These are phyloP conservation scores for Albula glossodonta DNA, from an alignment of 2,113 vertebrate species.

Conservation along the genomic window DNA sequence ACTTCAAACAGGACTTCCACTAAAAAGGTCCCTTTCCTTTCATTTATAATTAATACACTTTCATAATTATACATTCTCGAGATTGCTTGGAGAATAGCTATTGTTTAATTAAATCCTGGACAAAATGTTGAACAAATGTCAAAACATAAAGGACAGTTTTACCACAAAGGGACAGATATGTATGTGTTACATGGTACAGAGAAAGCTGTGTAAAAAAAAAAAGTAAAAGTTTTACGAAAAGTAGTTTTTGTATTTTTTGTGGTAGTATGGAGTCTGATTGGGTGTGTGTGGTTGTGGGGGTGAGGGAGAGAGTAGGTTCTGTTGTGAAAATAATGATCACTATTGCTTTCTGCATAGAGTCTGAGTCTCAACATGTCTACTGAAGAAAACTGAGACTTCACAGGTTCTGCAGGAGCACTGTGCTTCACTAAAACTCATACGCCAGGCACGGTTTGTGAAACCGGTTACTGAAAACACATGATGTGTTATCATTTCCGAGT, in stretches of 20 bases:
- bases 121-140: too few relatives aligned
- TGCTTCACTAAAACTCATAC: neutral
- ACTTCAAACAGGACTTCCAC: too few relatives aligned
- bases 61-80: too few relatives aligned
- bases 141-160: neutral
- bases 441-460: neutral
- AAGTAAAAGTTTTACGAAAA: too few relatives aligned
- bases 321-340: neutral
- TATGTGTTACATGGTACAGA: neutral
- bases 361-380: neutral
- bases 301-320: conserved; percentile 3
- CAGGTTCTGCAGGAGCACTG: neutral
- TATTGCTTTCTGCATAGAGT: neutral
- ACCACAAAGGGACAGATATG: neutral
- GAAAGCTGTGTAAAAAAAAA: too few relatives aligned
- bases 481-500: neutral
- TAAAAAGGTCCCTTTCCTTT: too few relatives aligned
- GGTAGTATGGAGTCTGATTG: neutral
- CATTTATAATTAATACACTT: too few relatives aligned
- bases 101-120: too few relatives aligned
- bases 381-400: neutral
- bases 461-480: neutral
- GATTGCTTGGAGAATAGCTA: neutral
- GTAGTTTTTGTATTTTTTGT: neutral
- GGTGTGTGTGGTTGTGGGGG: conserved; percentile 27